Evolutionary conservation across 2,113 vertebrate species (phyloP).

Genomic region (Vulpes lagopus): DNA sequence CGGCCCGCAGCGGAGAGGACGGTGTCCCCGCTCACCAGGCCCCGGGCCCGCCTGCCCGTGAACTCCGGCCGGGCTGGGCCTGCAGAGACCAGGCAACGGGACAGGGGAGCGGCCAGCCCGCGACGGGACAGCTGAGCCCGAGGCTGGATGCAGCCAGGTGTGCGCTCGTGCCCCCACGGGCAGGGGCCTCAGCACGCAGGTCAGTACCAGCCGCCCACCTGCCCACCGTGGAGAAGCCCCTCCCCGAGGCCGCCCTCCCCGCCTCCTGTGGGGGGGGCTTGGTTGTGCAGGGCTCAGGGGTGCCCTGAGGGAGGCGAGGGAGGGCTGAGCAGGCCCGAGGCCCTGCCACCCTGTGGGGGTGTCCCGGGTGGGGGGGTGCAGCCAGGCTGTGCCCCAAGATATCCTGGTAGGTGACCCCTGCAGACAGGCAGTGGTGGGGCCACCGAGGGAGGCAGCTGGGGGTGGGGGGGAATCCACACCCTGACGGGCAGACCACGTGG

Average conservation of each 20-base stretch:
- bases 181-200: accelerated
- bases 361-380: neutral
- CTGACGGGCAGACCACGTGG: accelerated
- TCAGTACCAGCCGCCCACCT: accelerated
- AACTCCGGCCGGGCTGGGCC: neutral
- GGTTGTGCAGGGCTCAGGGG: neutral
- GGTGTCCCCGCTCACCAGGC: neutral
- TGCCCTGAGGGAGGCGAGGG: neutral
- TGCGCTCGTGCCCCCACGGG: accelerated
- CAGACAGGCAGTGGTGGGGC: neutral
- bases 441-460: neutral
- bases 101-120: too few relatives aligned
- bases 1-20: neutral
- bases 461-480: neutral
- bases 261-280: accelerated
- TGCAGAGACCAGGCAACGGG: neutral
- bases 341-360: accelerated
- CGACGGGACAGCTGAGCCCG: neutral
- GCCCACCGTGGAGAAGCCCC: neutral
- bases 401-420: neutral
- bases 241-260: neutral
- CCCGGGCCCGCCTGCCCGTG: accelerated
- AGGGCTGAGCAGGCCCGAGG: neutral
- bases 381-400: neutral
- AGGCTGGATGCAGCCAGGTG: accelerated